Evolutionary conservation across 2,888 invertebrate genomes (phyloP).

Genomic region (Euclidia mi): DNA sequence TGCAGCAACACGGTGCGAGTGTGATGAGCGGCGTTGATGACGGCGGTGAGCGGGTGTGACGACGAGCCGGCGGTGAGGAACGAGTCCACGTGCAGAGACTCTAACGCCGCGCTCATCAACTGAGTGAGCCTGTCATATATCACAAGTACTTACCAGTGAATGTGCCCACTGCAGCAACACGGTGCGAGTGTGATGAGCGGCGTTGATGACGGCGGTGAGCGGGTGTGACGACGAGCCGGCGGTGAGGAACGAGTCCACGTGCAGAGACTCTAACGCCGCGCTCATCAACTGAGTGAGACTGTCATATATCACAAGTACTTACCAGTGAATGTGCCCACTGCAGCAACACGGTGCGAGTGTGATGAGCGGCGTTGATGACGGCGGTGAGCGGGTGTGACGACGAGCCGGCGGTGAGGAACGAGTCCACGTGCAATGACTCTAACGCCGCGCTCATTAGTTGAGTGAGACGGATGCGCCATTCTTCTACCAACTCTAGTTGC

Average conservation of each 20-base stretch:
- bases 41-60: constrained; percentile 91
- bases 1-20: constrained; percentile 80
- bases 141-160: constrained; percentile 70
- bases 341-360: constrained; percentile 78
- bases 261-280: constrained; percentile 68
- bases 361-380: constrained; percentile 83
- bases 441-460: constrained; percentile 91
- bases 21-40: constrained; percentile 84
- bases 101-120: constrained; percentile 86
- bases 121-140: constrained; percentile 91
- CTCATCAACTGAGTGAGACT: constrained; percentile 93
- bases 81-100: constrained; percentile 65
- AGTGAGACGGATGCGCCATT: constrained; percentile 96
- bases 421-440: constrained; percentile 63
- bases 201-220: constrained; percentile 88
- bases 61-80: constrained; percentile 70
- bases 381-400: constrained; percentile 92
- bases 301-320: constrained; percentile 12
- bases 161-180: constrained; percentile 87
- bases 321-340: constrained; percentile 88
- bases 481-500: constrained; percentile 97
- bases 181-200: constrained; percentile 80
- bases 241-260: constrained; percentile 69
- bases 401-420: constrained; percentile 67
- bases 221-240: constrained; percentile 89